Base-by-base conservation (phyloP, 2,113 vertebrate genomes). In the Protobothrops mucrosquamatus region DNA sequence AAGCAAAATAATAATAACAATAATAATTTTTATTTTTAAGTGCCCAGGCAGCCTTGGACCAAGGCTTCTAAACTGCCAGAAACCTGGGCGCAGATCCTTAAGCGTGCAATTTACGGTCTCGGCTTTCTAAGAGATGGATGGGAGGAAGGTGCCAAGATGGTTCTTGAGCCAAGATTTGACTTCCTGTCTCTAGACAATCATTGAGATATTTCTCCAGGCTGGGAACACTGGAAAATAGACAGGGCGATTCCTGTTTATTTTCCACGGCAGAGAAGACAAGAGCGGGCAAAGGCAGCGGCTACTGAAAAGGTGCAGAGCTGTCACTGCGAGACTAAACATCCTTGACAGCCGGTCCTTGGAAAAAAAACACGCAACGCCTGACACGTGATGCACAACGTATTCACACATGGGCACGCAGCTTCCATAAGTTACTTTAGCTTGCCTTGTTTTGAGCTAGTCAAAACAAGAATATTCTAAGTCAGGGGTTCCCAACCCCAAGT, bases 301-400 rank as follows among this genome's bases (percentile, higher is more conserved):
- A 87, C 59, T 92, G 74, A 94, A 94, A 94, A 91, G 7, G 46
- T 92, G 94, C 94, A 97, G 91, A 96, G 94, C 86, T 95, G 93
- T 88, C 54, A 96, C 96, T 96, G 95, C 95, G 95, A 81, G 24
- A 90, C 87, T 46, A 92, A 94, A 89, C 94, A 89, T 89, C 26
- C 34, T 23, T 39, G 11, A 1, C 34, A 64, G 26, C 18, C 85
- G n/a, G 87, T 85, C 8, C 74, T 86, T 88, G 69, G 69, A 93
- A 94, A 93, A 87, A n/a, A 51, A 14, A 52, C 2, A 81, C 34
- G 20, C 23, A 85, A 14, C 4, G 7, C 12, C 24, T 29, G 22
- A 48, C 26, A n/a, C 6, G n/a, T 6, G 14, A 29, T 3, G 48
- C 23, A 87, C 86, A 87, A 11, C 5, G 8, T 39, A 3, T 20